phyloP scores from a whole-genome alignment of 2,888 invertebrate species.

The Aricia artaxerxes region DNA sequence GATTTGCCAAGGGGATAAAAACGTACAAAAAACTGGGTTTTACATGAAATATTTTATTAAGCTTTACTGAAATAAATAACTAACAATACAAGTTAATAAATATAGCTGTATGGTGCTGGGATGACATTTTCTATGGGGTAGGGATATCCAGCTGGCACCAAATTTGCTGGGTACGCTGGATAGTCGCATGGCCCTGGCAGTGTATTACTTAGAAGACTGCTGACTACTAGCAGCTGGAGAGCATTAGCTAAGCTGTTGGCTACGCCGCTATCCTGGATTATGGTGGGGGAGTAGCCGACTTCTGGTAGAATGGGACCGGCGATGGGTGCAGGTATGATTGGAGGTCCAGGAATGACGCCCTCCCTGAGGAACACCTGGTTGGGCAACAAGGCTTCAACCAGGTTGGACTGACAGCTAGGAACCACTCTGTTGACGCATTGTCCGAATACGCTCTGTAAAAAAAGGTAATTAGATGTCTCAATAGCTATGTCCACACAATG shows the following conservation, averaged over 20 bases:
- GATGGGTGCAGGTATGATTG: constrained; percentile 36
- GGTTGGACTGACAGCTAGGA: constrained; percentile 46
- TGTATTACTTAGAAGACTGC: constrained; percentile 61
- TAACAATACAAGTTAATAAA: constrained; percentile 35
- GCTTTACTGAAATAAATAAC: constrained; percentile 12
- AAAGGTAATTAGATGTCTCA: constrained; percentile 13
- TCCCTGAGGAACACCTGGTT: constrained; percentile 48
- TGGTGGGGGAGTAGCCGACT: constrained; percentile 46
- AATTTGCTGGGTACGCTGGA: constrained; percentile 31
- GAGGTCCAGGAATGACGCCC: constrained; percentile 39
- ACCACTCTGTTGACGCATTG: constrained; percentile 56
- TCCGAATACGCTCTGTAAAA: constrained; percentile 51
- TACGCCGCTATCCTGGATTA: constrained; percentile 63
- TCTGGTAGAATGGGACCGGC: constrained; percentile 36
- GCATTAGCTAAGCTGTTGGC: constrained; percentile 67
- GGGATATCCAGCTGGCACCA: constrained; percentile 14
- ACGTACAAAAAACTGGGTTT: neutral
- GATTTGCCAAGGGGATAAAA: neutral
- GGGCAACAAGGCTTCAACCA: constrained; percentile 43
- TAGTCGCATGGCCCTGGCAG: constrained; percentile 49
- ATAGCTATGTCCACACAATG: no score
- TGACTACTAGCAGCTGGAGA: constrained; percentile 63
- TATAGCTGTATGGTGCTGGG: constrained; percentile 37
- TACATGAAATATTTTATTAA: neutral
- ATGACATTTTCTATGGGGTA: constrained; percentile 33